Evolutionary conservation across 2,888 invertebrate genomes (phyloP).

Genomic region (Imbricaverruca yamaguchii): DNA sequence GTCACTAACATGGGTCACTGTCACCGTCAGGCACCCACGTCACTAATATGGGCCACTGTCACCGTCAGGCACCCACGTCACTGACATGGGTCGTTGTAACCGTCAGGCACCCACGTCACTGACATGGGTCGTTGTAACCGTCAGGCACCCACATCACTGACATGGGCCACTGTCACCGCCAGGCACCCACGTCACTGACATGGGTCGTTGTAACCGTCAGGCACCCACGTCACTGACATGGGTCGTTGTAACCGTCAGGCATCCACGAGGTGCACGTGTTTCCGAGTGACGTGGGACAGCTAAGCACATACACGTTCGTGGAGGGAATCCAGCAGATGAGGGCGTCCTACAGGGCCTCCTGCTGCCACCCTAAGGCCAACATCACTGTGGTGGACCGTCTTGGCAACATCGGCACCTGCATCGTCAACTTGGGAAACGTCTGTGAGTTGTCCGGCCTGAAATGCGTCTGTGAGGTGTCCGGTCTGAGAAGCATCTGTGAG

Average conservation of each 20-base stretch:
- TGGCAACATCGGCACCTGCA: background rate
- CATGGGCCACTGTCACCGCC: no score
- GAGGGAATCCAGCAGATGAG: background rate
- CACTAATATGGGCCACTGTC: no score
- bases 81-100: no score
- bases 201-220: no score
- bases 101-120: no score
- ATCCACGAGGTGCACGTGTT: constrained; percentile 15
- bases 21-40: no score
- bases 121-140: no score
- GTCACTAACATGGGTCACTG: no score
- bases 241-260: background rate
- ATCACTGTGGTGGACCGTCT: background rate
- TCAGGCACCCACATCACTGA: no score
- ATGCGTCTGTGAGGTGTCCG: background rate
- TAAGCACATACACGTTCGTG: background rate
- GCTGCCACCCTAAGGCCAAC: constrained; percentile 15
- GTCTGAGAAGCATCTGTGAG: background rate
- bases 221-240: no score
- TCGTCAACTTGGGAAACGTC: background rate
- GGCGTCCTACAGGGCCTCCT: background rate
- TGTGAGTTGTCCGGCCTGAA: background rate
- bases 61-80: no score
- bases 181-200: no score
- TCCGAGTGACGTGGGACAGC: background rate